phyloP scores from a whole-genome alignment of 2,888 invertebrate species.

The Helleia helle region DNA sequence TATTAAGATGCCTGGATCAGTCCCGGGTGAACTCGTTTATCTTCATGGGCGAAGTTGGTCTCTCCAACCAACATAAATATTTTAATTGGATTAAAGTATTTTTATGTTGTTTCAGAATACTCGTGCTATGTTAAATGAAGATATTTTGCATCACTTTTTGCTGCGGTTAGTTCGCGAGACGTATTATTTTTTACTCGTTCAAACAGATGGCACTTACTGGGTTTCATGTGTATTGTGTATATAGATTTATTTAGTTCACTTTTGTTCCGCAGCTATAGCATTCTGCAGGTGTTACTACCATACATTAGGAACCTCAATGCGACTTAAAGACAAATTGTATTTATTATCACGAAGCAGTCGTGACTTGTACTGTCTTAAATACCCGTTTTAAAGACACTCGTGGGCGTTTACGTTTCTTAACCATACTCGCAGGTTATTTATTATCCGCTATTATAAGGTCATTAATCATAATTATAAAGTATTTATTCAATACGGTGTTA shows the following conservation, averaged over 20 bases:
- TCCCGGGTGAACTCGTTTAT: too few relatives aligned
- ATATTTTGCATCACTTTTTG: constrained; percentile 62
- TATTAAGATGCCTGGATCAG: too few relatives aligned
- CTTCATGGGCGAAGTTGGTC: too few relatives aligned
- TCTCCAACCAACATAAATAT: too few relatives aligned
- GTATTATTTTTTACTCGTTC: constrained; percentile 53
- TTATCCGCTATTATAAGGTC: neutral
- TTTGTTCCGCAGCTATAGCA: neutral
- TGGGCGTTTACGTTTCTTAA: constrained; percentile 9
- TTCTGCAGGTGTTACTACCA: neutral
- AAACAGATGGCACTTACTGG: constrained; percentile 46
- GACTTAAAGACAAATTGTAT: constrained; percentile 15
- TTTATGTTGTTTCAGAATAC: too few relatives aligned
- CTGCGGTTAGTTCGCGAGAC: constrained; percentile 50
- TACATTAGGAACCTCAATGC: constrained; percentile 13
- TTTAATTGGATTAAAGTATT: too few relatives aligned
- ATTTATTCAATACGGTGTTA: neutral
- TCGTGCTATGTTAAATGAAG: constrained; percentile 26
- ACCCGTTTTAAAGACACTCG: constrained; percentile 3
- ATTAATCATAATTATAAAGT: constrained; percentile 1
- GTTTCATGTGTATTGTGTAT: constrained; percentile 40
- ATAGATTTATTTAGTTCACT: too few relatives aligned
- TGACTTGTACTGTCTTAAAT: constrained; percentile 9
- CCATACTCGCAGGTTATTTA: constrained; percentile 4
- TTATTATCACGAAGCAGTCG: constrained; percentile 10